phyloP scores from a whole-genome alignment of 2,888 invertebrate species.

The Hemicrepidius hirtus region DNA sequence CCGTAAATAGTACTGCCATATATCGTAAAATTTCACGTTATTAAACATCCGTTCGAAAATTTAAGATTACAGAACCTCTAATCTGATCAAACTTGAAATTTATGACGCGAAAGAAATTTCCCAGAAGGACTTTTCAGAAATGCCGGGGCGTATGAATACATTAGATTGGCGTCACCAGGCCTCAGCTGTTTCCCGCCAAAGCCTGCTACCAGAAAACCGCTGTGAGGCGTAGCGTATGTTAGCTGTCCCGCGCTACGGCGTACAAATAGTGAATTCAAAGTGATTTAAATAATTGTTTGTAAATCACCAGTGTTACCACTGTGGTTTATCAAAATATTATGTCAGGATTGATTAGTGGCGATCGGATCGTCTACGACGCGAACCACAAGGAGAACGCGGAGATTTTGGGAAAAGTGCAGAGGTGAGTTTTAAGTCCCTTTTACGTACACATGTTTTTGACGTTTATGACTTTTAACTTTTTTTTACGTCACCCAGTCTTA shows the following conservation, averaged over 20 bases:
- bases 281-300: constrained; percentile 50
- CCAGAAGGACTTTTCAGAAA: constrained; percentile 4
- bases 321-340: constrained; percentile 65
- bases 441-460: constrained; percentile 69
- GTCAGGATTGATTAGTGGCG: constrained; percentile 75
- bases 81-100: neutral
- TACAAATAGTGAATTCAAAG: constrained; percentile 65
- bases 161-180: constrained; percentile 72
- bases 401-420: constrained; percentile 71
- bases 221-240: constrained; percentile 75
- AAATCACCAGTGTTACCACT: constrained; percentile 34
- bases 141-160: constrained; percentile 69
- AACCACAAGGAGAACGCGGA: constrained; percentile 75
- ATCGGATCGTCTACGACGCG: constrained; percentile 74
- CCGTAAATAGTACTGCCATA: constrained; percentile 69
- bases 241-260: constrained; percentile 70
- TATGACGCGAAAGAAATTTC: neutral
- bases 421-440: constrained; percentile 69
- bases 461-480: constrained; percentile 55
- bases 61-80: neutral
- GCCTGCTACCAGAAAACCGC: constrained; percentile 79
- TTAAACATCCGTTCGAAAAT: neutral
- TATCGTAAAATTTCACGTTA: constrained; percentile 42
- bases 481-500: constrained; percentile 30
- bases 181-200: constrained; percentile 84